phyloP scores from a whole-genome alignment of 1,140 invertebrate genomes.

The Leptinotarsa lineolata region DNA sequence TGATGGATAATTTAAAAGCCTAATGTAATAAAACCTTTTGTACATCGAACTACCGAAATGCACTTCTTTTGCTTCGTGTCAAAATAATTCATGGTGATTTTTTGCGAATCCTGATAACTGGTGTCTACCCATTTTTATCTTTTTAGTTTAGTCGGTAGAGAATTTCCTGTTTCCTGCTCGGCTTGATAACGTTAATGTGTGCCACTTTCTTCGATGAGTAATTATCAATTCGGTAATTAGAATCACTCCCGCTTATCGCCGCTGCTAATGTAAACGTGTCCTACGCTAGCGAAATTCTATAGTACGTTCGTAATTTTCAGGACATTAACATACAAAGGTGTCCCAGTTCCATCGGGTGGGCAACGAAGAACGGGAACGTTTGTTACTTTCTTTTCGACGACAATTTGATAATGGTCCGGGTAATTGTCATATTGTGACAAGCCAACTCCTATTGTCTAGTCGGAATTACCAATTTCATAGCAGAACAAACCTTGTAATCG shows the following conservation, averaged over 20 bases:
- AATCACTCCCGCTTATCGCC: not conserved
- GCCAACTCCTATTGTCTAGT: too few relatives aligned
- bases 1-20: too few relatives aligned
- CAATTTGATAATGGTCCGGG: not conserved
- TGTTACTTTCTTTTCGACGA: not conserved
- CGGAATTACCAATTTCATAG: too few relatives aligned
- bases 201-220: not conserved
- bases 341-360: not conserved
- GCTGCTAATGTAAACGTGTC: not conserved
- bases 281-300: not conserved
- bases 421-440: too few relatives aligned
- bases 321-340: slow-evolving; percentile 1
- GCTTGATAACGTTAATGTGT: not conserved
- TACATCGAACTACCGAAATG: too few relatives aligned
- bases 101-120: too few relatives aligned
- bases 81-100: too few relatives aligned
- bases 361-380: not conserved
- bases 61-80: too few relatives aligned
- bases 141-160: not conserved
- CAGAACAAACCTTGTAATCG: too few relatives aligned
- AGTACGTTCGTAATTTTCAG: not conserved
- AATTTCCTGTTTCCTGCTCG: not conserved
- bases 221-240: slow-evolving; percentile 3
- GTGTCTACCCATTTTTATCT: too few relatives aligned
- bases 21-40: too few relatives aligned